A percentile compares a stretch with the other conserved stretches of the same genome.
These are phyloP conservation scores for Tupiocoris notatus DNA, from an alignment of 2,888 invertebrate species.

Conservation along the genomic window DNA sequence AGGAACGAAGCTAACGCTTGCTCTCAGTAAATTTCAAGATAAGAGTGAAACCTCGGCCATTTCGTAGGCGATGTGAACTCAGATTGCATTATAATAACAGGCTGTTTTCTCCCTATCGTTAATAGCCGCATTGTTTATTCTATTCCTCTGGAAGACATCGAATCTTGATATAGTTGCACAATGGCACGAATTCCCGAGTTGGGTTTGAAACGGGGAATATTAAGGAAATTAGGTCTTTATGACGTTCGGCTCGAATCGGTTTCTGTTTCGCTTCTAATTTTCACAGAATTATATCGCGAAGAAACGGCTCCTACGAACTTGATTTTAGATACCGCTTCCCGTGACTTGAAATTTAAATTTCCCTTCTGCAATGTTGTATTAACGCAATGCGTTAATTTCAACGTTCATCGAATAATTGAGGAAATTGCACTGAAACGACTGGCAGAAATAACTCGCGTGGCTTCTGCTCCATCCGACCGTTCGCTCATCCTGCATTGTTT, in stretches of 20 bases:
- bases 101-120: constrained; percentile 10
- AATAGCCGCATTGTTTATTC: constrained; percentile 31
- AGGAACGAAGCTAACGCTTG: not conserved
- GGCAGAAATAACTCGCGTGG: not conserved
- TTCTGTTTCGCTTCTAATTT: too few relatives aligned
- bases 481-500: not conserved
- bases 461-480: not conserved
- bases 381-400: too few relatives aligned
- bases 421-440: too few relatives aligned
- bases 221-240: not conserved
- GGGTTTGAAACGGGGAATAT: not conserved
- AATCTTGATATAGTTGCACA: not conserved
- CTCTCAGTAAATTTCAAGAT: constrained; percentile 9
- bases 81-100: constrained; percentile 35
- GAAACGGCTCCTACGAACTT: too few relatives aligned
- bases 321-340: too few relatives aligned
- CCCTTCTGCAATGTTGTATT: too few relatives aligned
- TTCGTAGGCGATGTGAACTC: constrained; percentile 28
- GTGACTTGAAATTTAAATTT: too few relatives aligned
- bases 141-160: not conserved
- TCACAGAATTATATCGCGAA: too few relatives aligned
- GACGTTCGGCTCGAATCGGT: too few relatives aligned
- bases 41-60: constrained; percentile 19
- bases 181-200: not conserved
- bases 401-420: too few relatives aligned